These are phyloP conservation scores for Popillia japonica DNA, from an alignment of 1,140 invertebrate genomes.

Conservation along the genomic window DNA sequence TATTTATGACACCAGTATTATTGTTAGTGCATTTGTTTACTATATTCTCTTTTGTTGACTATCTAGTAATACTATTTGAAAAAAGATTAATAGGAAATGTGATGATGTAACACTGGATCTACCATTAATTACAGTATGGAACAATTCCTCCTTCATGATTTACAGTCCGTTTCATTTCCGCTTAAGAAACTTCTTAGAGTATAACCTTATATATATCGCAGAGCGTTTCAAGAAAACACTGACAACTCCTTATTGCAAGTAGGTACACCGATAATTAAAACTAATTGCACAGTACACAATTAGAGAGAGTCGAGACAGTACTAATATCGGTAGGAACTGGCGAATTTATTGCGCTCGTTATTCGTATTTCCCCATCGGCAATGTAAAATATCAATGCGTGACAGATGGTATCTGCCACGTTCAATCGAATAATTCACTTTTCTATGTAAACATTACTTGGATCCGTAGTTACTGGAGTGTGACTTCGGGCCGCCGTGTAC, in stretches of 20 bases:
- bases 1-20: too few relatives aligned
- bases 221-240: neutral
- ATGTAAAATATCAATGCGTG: slow-evolving; percentile 23
- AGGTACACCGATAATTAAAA: slow-evolving; percentile 21
- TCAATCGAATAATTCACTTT: slow-evolving; percentile 33
- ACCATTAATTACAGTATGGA: too few relatives aligned
- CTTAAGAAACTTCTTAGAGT: too few relatives aligned
- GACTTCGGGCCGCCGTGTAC: neutral
- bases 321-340: neutral
- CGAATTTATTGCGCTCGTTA: slow-evolving; percentile 14
- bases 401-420: slow-evolving; percentile 27
- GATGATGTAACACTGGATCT: too few relatives aligned
- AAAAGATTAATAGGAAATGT: too few relatives aligned
- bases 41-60: too few relatives aligned
- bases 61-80: too few relatives aligned
- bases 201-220: neutral
- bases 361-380: slow-evolving; percentile 14
- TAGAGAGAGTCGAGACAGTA: neutral
- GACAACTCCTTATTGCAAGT: neutral
- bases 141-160: too few relatives aligned
- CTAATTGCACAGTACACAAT: neutral
- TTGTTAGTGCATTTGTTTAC: too few relatives aligned
- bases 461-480: slow-evolving; percentile 23
- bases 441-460: slow-evolving; percentile 1
- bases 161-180: too few relatives aligned